A percentile compares a stretch with the other conserved stretches of the same genome.
phyloP scores from a whole-genome alignment of 2,797 vertebrate species.

The Octomys mimax region DNA sequence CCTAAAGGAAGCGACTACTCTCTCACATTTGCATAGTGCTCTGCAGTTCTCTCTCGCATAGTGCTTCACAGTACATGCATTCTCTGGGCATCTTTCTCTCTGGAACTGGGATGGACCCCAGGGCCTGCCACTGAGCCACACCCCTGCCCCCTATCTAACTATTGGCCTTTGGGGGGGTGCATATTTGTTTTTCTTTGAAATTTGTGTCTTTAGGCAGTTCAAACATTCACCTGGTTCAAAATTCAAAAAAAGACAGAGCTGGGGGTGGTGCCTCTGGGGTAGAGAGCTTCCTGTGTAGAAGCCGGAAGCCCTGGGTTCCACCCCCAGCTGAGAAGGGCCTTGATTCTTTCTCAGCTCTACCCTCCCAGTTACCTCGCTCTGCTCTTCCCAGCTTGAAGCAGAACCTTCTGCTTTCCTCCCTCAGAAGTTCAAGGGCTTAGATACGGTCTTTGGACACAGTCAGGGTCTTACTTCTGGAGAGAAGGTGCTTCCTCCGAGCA shows the following conservation, averaged over 20 bases:
- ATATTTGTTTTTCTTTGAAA: neutral
- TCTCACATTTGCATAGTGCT: neutral
- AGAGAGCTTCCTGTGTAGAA: neutral
- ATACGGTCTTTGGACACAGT: neutral
- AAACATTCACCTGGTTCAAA: neutral
- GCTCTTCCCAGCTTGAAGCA: neutral
- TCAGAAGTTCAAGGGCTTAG: neutral
- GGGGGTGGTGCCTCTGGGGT: neutral
- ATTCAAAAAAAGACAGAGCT: neutral
- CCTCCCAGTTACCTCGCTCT: neutral
- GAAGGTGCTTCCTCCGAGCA: neutral
- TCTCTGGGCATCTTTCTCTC: neutral
- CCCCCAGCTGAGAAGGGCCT: neutral
- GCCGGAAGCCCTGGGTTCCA: neutral
- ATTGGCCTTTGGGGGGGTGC: neutral
- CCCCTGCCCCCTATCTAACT: neutral
- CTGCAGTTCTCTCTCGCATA: neutral
- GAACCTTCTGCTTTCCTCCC: neutral
- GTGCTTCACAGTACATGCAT: neutral
- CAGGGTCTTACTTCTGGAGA: neutral
- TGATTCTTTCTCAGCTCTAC: neutral
- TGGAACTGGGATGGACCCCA: neutral
- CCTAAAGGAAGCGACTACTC: neutral
- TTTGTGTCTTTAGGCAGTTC: neutral
- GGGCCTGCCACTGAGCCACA: neutral